Evolutionary conservation across 2,113 vertebrate species (phyloP).

Genomic region (Apeltes quadracus): DNA sequence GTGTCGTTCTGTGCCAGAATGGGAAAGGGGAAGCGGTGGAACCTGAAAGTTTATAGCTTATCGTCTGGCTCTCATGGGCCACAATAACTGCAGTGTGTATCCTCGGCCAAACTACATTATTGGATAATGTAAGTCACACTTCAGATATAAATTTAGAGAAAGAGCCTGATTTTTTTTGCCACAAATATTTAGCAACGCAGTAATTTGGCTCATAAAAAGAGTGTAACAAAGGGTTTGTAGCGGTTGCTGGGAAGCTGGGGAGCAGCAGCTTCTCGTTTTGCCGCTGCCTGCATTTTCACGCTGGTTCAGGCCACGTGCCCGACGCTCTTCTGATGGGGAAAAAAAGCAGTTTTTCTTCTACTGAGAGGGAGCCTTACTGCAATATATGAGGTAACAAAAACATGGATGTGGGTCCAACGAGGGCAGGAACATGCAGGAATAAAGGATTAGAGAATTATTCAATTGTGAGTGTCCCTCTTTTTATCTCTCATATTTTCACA

Average conservation of each 20-base stretch:
- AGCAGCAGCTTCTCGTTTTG: neutral
- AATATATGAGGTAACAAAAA: slow-evolving; percentile 6
- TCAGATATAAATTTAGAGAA: neutral
- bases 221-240: neutral
- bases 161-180: neutral
- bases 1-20: too few species aligned
- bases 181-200: neutral
- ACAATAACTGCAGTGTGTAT: too few species aligned
- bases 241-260: neutral
- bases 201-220: neutral
- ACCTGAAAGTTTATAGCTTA: neutral
- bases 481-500: neutral
- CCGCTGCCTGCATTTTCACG: slow-evolving; percentile 3
- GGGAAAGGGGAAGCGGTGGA: neutral
- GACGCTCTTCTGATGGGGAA: slow-evolving; percentile 19
- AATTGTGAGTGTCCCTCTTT: neutral
- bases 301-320: slow-evolving; percentile 1
- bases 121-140: neutral
- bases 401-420: slow-evolving; percentile 22
- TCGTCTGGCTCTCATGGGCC: too few species aligned
- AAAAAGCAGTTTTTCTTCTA: slow-evolving; percentile 5
- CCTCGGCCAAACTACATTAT: neutral
- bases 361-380: neutral
- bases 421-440: neutral
- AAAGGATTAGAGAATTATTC: slow-evolving; percentile 3